Percentiles rank a stretch among this genome's conserved stretches.
These are phyloP conservation scores for Anas bahamensis DNA, from an alignment of 2,797 vertebrate species.

Conservation along the genomic window DNA sequence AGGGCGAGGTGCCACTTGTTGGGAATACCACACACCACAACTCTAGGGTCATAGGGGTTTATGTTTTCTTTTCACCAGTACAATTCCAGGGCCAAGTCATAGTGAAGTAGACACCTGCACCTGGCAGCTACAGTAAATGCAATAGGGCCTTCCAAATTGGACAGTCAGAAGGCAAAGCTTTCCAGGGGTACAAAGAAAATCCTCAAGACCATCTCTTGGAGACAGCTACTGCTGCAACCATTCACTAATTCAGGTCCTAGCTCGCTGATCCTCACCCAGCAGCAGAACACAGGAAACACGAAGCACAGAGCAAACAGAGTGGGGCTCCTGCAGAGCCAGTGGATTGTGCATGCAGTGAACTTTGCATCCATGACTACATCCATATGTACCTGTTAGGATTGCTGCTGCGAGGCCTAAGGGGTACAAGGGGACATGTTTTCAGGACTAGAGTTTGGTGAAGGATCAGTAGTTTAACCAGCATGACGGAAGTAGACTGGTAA, in stretches of 20 bases:
- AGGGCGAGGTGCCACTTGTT: not conserved
- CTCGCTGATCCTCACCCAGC: not conserved
- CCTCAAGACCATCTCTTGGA: not conserved
- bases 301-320: not conserved
- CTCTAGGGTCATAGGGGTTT: not conserved
- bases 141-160: not conserved
- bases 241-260: not conserved
- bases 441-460: not conserved
- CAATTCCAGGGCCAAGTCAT: not conserved
- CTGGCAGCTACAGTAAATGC: not conserved
- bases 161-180: not conserved
- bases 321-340: not conserved
- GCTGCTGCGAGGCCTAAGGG: not conserved
- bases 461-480: not conserved
- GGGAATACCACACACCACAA: not conserved
- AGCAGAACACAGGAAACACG: not conserved
- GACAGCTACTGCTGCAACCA: not conserved
- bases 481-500: not conserved
- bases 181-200: not conserved
- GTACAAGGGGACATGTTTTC: not conserved
- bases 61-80: not conserved
- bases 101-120: not conserved
- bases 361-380: not conserved
- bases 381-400: rapidly evolving
- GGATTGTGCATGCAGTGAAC: not conserved